Percentiles rank a stretch among this genome's conserved stretches.
These are phyloP conservation scores for Enteromius thamalakanensis DNA, from an alignment of 2,797 vertebrate genomes.

Conservation along the genomic window DNA sequence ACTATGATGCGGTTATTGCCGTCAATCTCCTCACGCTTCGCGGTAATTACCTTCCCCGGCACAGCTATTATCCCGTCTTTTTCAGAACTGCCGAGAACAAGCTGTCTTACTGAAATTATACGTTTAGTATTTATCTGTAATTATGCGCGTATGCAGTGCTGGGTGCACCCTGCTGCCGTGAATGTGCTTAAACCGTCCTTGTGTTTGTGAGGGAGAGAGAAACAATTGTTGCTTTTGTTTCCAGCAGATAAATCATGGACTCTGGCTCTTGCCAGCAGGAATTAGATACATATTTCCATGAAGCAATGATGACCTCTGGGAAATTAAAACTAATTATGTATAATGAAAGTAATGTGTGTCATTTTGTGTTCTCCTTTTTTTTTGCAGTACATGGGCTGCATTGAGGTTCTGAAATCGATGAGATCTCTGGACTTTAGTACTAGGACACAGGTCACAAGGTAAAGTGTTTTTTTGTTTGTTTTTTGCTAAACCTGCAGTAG, in stretches of 20 bases:
- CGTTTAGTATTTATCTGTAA: slow-evolving; percentile 40
- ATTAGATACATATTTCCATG: slow-evolving; percentile 22
- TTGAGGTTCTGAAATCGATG: slow-evolving; percentile 96
- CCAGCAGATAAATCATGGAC: not conserved
- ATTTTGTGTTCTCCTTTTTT: slow-evolving; percentile 5
- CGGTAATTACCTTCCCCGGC: slow-evolving; percentile 69
- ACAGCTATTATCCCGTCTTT: slow-evolving; percentile 67
- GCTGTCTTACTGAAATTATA: slow-evolving; percentile 23
- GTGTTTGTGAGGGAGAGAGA: slow-evolving; percentile 12
- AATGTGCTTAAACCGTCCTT: not conserved
- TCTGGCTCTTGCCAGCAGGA: slow-evolving; percentile 6
- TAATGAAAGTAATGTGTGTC: slow-evolving; percentile 16
- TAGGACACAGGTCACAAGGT: slow-evolving; percentile 96
- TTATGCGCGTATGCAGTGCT: slow-evolving; percentile 11
- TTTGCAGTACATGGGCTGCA: slow-evolving; percentile 96
- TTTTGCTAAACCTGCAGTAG: not conserved
- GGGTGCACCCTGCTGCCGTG: not conserved
- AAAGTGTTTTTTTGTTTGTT: slow-evolving; percentile 49
- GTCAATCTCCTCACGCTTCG: slow-evolving; percentile 68
- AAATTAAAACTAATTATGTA: slow-evolving; percentile 14
- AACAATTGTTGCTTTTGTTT: slow-evolving; percentile 19
- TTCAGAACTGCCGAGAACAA: slow-evolving; percentile 48
- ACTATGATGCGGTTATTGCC: slow-evolving; percentile 62
- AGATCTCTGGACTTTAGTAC: slow-evolving; percentile 95
- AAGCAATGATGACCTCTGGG: slow-evolving; percentile 15